Conservation (phyloP, 1,140 invertebrate species). For the Panagrolaimus sp. region DNA sequence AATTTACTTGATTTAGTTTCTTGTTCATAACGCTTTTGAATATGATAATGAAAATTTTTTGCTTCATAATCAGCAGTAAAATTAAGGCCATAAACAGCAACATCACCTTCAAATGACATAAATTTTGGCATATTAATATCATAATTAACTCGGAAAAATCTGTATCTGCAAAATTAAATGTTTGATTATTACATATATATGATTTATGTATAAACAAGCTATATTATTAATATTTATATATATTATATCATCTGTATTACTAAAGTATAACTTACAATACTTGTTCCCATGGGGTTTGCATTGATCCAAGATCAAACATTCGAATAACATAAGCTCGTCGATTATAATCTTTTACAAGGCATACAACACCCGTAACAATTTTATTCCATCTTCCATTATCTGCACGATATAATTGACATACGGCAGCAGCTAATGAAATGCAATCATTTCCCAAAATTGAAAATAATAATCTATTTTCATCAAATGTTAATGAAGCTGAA, state of each 20-base stretch:
- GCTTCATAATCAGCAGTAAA: slow-evolving; percentile 22
- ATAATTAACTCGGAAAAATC: slow-evolving; percentile 1
- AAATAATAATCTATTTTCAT: slow-evolving; percentile 17
- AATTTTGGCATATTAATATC: slow-evolving; percentile 1
- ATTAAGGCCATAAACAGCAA: slow-evolving; percentile 21
- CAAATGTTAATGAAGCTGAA: slow-evolving; percentile 12
- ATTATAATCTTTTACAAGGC: slow-evolving; percentile 24
- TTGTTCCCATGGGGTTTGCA: slow-evolving; percentile 23
- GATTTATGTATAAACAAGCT: too few species aligned
- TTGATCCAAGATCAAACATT: slow-evolving; percentile 14
- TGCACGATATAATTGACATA: slow-evolving; percentile 18
- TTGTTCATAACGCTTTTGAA: slow-evolving; percentile 21
- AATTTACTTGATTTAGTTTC: slow-evolving; percentile 25
- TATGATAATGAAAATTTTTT: slow-evolving; percentile 16
- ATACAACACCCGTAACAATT: slow-evolving; percentile 18
- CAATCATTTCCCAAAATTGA: slow-evolving; percentile 14
- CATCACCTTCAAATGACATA: slow-evolving; percentile 23
- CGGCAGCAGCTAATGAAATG: slow-evolving; percentile 21
- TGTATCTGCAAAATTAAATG: slow-evolving; percentile 11
- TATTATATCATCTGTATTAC: too few species aligned
- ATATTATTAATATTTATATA: too few species aligned
- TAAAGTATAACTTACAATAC: slow-evolving; percentile 18
- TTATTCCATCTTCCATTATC: slow-evolving; percentile 17
- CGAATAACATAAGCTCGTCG: slow-evolving; percentile 23
- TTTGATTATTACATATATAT: too few species aligned